Percentiles rank a stretch among this genome's conserved stretches.
phyloP scores from a whole-genome alignment of 2,888 invertebrate genomes.

The Argynnis bischoffii region DNA sequence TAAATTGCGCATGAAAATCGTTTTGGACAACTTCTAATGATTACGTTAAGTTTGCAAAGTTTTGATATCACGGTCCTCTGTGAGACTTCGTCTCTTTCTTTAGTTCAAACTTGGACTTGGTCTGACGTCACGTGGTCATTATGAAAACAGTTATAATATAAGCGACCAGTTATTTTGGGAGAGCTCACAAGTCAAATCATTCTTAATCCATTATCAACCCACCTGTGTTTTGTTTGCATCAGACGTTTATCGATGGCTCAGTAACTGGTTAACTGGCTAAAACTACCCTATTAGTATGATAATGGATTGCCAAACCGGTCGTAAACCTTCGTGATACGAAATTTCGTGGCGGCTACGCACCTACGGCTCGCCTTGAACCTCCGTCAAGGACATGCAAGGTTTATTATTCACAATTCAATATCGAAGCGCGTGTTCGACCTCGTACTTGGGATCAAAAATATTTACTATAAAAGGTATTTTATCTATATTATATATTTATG shows the following conservation, averaged over 20 bases:
- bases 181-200: conserved; percentile 26
- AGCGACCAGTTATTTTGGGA: conserved; percentile 31
- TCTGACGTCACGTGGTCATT: conserved; percentile 17
- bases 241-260: conserved; percentile 40
- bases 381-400: conserved; percentile 48
- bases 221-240: conserved; percentile 41
- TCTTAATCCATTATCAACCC: conserved; percentile 33
- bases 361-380: conserved; percentile 51
- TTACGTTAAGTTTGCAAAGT: background rate
- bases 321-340: conserved; percentile 56
- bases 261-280: conserved; percentile 56
- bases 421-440: conserved; percentile 31
- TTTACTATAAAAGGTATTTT: conserved; percentile 27
- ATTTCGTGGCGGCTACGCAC: conserved; percentile 48
- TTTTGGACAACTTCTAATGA: background rate
- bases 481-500: background rate
- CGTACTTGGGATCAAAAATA: conserved; percentile 37
- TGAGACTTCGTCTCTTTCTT: conserved; percentile 1
- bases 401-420: conserved; percentile 43
- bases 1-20: background rate
- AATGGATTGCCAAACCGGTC: conserved; percentile 60
- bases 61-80: background rate
- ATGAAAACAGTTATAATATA: conserved; percentile 30
- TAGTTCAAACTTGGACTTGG: background rate
- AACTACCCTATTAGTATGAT: conserved; percentile 71